Conservation (phyloP, 1,140 invertebrate species). For the Gryon sp. region DNA sequence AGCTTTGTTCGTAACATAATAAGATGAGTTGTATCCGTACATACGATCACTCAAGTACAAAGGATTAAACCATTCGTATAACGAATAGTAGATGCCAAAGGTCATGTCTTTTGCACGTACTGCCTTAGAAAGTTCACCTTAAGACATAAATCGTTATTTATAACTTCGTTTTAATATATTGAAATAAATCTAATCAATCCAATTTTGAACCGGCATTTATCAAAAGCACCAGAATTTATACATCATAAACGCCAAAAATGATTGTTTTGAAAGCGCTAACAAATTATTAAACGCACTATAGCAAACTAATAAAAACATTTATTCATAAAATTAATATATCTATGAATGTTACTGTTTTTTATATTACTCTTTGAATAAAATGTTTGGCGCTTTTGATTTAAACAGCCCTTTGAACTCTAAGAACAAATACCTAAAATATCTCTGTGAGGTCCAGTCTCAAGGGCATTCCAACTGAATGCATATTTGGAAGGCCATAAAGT, state of each 20-base stretch:
- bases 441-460: conserved; percentile 90
- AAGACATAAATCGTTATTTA: conserved; percentile 11
- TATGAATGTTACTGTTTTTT: no score
- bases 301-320: no score
- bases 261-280: no score
- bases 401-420: no score
- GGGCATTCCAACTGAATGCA: conserved; percentile 94
- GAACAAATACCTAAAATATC: conserved; percentile 92
- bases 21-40: conserved; percentile 83
- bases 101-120: conserved; percentile 84
- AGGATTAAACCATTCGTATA: conserved; percentile 96
- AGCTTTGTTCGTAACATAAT: conserved; percentile 85
- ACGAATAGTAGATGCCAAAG: conserved; percentile 93
- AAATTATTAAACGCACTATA: no score
- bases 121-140: conserved; percentile 86
- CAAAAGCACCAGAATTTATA: no score
- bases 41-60: conserved; percentile 88
- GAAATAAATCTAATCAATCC: no score
- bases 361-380: no score
- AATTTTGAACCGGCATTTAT: no score
- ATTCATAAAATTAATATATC: no score
- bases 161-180: no score
- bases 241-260: no score
- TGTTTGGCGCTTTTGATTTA: conserved; percentile 19
- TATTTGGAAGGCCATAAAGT: conserved; percentile 93